These are phyloP conservation scores for Gallinago solitaria DNA, from an alignment of 2,797 vertebrate genomes.

Conservation along the genomic window DNA sequence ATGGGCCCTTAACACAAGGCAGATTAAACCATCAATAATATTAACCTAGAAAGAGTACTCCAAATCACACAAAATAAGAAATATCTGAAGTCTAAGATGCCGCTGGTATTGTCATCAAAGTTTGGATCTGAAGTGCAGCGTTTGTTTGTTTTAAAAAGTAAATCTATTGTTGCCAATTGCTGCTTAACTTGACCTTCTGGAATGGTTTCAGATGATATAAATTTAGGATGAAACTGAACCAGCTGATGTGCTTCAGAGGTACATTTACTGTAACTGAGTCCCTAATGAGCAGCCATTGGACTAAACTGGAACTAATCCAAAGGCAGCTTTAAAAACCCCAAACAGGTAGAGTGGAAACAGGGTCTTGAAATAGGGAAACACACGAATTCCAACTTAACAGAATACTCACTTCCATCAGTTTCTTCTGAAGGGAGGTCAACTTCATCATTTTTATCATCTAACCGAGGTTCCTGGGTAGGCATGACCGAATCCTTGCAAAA, in stretches of 20 bases:
- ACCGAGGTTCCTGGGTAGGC: constrained; percentile 95
- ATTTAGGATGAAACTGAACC: background rate
- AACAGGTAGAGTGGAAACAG: background rate
- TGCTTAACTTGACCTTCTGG: background rate
- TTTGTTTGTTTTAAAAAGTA: background rate
- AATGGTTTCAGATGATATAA: background rate
- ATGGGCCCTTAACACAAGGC: background rate
- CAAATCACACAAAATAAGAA: background rate
- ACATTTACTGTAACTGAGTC: background rate
- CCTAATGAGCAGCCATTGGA: background rate
- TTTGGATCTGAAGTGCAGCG: background rate
- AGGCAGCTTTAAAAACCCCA: background rate
- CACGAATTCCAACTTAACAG: background rate
- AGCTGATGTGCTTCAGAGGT: background rate
- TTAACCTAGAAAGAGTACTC: background rate
- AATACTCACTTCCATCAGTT: constrained; percentile 87
- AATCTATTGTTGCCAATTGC: background rate
- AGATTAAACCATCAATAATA: background rate
- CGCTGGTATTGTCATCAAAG: background rate
- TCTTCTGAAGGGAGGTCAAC: constrained; percentile 88
- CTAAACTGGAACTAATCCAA: background rate
- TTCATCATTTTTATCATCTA: constrained; percentile 87
- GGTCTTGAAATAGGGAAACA: background rate
- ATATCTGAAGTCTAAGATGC: background rate
- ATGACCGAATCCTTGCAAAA: constrained; percentile 94